Base-by-base conservation (phyloP, 2,888 invertebrate species). In the Meta bourneti region DNA sequence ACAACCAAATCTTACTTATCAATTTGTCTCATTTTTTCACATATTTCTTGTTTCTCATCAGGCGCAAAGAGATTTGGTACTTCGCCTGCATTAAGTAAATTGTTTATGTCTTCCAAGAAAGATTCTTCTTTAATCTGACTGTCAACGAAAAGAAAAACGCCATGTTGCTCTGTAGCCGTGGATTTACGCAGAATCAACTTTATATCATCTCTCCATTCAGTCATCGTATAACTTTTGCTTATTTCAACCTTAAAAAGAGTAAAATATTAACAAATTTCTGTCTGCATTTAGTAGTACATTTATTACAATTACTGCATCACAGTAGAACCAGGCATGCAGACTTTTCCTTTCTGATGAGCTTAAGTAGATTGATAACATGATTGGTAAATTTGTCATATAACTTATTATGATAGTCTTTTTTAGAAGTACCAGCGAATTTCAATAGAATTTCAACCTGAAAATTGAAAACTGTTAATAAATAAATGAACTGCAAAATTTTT, bases 51-150 rank as follows among this genome's bases (percentile, higher is more conserved):
- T 94, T 97, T 98, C 94, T 99, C 98, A 94, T 98, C 98, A 6
- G 96, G 95, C 13, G 96, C 96, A 94, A 97, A 98, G 84, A 99
- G 96, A 95, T 98, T 98, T 0, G 98, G 98, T 0, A 98, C 98
- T 96, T 98, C 98, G 5, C 98, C 98, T 0, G 98, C 97, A 95
- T 98, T 98, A 77, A 99, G 95, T 95, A 99, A 96, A 94, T 98
- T 98, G 94, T 97, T 98, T 0, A 98, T 96, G 94, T 99, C 99
- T 95, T 99, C 98, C 82, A 99, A 95, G 94, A 98, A 98, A 0
- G 97, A 97, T 95, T 98, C 98, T 95, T 98, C 97, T 96, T 98
- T 98, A 70, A 98, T 98, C 96, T 99, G 98, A 54, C 97, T 97
- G 94, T 99, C 98, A 69, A 97, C 97, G 94, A 98, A 98, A 5